A percentile compares a stretch with the other conserved stretches of the same genome.
Evolutionary conservation across 2,797 vertebrate genomes (phyloP).

Genomic region (Oreonectes daqikongensis): DNA sequence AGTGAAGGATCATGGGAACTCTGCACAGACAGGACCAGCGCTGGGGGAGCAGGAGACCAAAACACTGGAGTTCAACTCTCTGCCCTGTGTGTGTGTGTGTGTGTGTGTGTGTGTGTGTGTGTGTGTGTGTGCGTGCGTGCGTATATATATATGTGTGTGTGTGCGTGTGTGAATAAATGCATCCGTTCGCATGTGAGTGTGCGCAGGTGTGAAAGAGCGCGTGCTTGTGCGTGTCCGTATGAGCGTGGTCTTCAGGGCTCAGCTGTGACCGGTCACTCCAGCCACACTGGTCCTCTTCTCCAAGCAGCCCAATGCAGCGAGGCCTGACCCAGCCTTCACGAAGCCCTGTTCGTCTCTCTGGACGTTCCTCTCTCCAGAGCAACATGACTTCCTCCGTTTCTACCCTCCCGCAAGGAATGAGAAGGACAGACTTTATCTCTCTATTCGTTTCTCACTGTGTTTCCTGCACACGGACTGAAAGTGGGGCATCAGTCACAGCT

Average conservation of each 20-base stretch:
- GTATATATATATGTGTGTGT: conserved; percentile 35
- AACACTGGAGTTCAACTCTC: conserved; percentile 57
- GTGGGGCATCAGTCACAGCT: conserved; percentile 33
- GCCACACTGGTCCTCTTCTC: conserved; percentile 51
- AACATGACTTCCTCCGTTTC: conserved; percentile 53
- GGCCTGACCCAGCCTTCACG: conserved; percentile 59
- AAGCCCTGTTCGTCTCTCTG: conserved; percentile 65
- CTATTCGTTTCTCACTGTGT: conserved; percentile 47
- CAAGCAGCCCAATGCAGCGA: conserved; percentile 53
- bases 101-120: conserved; percentile 46
- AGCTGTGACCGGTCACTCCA: conserved; percentile 53
- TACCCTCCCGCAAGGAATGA: conserved; percentile 28
- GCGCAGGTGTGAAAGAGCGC: conserved; percentile 42
- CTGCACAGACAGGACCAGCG: conserved; percentile 71
- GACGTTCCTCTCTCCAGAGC: conserved; percentile 53
- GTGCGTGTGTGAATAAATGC: conserved; percentile 3
- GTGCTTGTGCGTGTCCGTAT: conserved; percentile 36
- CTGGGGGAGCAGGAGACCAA: conserved; percentile 71
- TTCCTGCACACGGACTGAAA: conserved; percentile 42
- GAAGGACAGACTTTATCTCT: conserved; percentile 18
- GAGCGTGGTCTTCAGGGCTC: conserved; percentile 48
- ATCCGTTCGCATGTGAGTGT: conserved; percentile 52
- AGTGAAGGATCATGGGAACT: conserved; percentile 79
- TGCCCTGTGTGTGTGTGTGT: conserved; percentile 40
- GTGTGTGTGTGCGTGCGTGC: conserved; percentile 34